Base-by-base conservation (phyloP, 2,888 invertebrate genomes). In the Pasiphila rectangulata region DNA sequence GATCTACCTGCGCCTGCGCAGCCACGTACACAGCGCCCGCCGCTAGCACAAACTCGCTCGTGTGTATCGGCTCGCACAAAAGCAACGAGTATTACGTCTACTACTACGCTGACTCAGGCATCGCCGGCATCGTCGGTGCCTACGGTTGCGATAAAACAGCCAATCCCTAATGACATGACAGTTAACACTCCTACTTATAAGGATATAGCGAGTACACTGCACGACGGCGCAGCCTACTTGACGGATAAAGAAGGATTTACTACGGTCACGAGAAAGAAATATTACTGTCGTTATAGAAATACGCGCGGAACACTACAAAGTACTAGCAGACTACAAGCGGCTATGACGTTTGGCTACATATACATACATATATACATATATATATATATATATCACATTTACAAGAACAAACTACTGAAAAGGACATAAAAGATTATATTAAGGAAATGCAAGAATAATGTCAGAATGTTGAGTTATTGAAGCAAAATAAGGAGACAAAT, bases 301-400 rank as follows among this genome's bases (percentile, higher is more conserved):
- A 13, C 9, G 20, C 19, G 34, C 6, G 34, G 34, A 3, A 34
- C 34, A 6, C 19, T 34, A 20, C 34, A 34, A n/a, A 34, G 7
- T 20, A 6, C 34, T 4, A 34, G 34, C 12, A 34, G 20, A n/a
- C 20, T 34, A 7, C 34, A 34, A n/a, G 34, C 34, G 10, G 34
- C 20, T 4, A 20, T 20, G 3, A 19, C 34, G 9, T 34, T n/a
- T 12, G 34, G 7, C 5, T 34, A 20, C 2, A 19, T 34, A 2
- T 34, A 34, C 17, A 6, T 34, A n/a, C n/a, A n/a, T n/a, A n/a
- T n/a, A n/a, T n/a, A n/a, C n/a, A n/a, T n/a, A n/a, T n/a, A n/a
- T n/a, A n/a, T n/a, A n/a, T n/a, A n/a, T n/a, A n/a, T n/a, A n/a
- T n/a, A 1, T 34, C 34, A 7, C 34, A 20, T 9, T 2, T 12